Conservation (phyloP, 2,888 invertebrate genomes). For the Tiliacea aurago region DNA sequence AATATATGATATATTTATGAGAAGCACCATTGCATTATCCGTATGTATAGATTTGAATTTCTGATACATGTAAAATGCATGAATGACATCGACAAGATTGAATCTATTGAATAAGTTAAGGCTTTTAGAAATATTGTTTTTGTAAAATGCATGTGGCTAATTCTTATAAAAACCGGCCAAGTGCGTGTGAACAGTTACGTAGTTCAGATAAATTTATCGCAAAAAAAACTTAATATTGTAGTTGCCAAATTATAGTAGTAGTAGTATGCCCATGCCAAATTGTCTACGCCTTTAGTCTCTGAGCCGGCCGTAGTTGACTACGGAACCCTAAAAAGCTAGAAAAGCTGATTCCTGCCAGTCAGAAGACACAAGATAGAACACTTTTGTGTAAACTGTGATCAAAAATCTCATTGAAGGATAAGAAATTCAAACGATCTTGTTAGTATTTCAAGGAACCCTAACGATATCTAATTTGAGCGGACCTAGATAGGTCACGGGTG, state of each 20-base stretch:
- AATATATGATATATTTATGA: constrained; percentile 50
- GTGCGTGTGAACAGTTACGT: too few species aligned
- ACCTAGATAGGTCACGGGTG: constrained; percentile 81
- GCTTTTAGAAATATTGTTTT: constrained; percentile 22
- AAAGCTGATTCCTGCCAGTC: not conserved
- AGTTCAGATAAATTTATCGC: too few species aligned
- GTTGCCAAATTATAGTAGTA: too few species aligned
- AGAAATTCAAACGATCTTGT: not conserved
- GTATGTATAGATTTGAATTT: constrained; percentile 49
- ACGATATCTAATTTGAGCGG: constrained; percentile 65
- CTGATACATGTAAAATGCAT: constrained; percentile 47
- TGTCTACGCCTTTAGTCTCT: too few species aligned
- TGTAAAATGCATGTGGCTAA: not conserved
- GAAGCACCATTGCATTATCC: constrained; percentile 19
- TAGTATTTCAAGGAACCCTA: constrained; percentile 30
- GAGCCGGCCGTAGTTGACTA: too few species aligned
- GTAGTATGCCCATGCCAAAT: too few species aligned
- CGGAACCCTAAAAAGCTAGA: too few species aligned
- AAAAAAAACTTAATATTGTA: too few species aligned
- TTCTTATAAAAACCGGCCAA: not conserved
- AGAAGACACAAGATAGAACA: too few species aligned
- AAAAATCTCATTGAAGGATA: not conserved
- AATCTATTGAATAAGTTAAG: constrained; percentile 49
- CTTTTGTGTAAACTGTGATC: not conserved
- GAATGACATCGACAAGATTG: constrained; percentile 53